Evolutionary conservation across 2,888 invertebrate genomes (phyloP).

Genomic region (Lepidocyrtoides sp.): DNA sequence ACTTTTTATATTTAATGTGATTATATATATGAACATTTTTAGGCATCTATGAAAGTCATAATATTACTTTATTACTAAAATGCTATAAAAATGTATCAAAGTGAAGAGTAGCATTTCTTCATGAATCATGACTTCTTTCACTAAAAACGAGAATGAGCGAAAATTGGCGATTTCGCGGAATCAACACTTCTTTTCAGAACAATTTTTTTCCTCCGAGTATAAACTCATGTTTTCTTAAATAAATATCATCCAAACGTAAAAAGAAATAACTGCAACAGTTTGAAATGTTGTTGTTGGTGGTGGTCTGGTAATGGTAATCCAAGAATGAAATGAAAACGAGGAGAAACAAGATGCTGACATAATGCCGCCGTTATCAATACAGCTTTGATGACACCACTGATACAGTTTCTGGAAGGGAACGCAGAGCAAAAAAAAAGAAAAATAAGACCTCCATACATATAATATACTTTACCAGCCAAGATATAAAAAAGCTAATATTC

Average conservation of each 20-base stretch:
- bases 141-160: not conserved
- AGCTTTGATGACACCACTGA: not conserved
- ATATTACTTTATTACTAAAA: slow-evolving; percentile 10
- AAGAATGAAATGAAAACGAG: not conserved
- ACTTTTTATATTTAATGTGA: not conserved
- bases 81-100: slow-evolving; percentile 15
- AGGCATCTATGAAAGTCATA: too few species aligned
- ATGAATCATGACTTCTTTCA: not conserved
- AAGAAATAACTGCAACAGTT: not conserved
- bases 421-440: not conserved
- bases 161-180: too few species aligned
- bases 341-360: slow-evolving; percentile 52
- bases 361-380: slow-evolving; percentile 44
- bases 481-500: slow-evolving; percentile 26
- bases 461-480: not conserved
- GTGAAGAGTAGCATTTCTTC: slow-evolving; percentile 35
- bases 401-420: not conserved
- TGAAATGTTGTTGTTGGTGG: too few species aligned
- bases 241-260: not conserved
- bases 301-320: too few species aligned
- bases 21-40: not conserved
- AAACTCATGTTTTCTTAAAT: too few species aligned
- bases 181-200: too few species aligned
- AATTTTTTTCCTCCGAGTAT: too few species aligned
- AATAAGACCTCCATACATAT: not conserved